Percentiles rank a stretch among this genome's conserved stretches.
Conservation (phyloP, 1,140 invertebrate genomes). For the Musca vetustissima region DNA sequence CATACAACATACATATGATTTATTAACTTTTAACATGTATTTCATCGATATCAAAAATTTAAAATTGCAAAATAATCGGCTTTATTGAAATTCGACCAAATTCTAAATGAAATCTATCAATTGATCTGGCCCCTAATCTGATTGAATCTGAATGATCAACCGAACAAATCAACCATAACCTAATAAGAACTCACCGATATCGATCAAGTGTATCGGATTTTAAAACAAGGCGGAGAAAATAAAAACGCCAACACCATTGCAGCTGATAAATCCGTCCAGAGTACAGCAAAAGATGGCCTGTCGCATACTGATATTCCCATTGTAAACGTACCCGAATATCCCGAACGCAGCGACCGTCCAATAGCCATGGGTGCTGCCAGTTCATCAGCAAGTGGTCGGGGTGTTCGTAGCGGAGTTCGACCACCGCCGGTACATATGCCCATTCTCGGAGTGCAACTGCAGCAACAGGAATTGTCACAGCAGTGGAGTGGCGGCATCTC, state of each 20-base stretch:
- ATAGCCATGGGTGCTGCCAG: constrained; percentile 27
- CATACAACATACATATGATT: too few relatives aligned
- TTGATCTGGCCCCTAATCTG: not conserved
- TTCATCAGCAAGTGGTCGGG: constrained; percentile 39
- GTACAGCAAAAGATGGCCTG: constrained; percentile 29
- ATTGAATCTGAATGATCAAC: not conserved
- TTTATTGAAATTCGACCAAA: too few relatives aligned
- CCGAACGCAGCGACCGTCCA: constrained; percentile 27
- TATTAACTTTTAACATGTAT: too few relatives aligned
- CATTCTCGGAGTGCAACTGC: constrained; percentile 50
- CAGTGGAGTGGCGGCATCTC: constrained; percentile 40
- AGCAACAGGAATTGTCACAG: constrained; percentile 53
- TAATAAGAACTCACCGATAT: constrained; percentile 64
- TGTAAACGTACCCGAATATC: constrained; percentile 36
- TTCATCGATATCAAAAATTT: too few relatives aligned
- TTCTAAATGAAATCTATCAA: too few relatives aligned
- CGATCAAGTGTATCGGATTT: constrained; percentile 89
- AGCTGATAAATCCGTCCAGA: constrained; percentile 54
- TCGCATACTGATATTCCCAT: constrained; percentile 36
- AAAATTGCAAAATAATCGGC: too few relatives aligned
- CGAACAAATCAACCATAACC: not conserved
- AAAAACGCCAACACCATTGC: constrained; percentile 58
- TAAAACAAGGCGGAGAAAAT: constrained; percentile 89
- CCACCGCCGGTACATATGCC: constrained; percentile 52
- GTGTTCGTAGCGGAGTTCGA: constrained; percentile 44